Evolutionary conservation across 23 tunicate species (phyloP).

Genomic region (Phallusia fumigata): DNA sequence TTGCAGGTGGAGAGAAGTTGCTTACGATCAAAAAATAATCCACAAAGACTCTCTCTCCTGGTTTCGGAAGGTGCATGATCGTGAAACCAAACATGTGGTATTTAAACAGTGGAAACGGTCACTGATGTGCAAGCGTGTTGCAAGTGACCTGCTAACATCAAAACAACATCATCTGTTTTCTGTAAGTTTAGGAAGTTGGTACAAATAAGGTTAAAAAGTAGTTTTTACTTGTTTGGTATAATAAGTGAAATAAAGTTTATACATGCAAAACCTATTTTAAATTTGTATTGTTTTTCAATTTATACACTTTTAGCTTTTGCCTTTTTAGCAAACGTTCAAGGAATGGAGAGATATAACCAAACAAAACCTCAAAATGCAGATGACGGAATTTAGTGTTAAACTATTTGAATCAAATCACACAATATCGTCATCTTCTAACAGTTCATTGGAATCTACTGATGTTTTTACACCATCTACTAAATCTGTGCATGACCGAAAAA

Average conservation of each 20-base stretch:
- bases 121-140: not conserved
- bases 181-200: not conserved
- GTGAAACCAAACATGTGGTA: not conserved
- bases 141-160: not conserved
- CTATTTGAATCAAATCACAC: not conserved
- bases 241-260: no score
- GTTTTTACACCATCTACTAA: not conserved
- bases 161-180: not conserved
- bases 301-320: not conserved
- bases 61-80: not conserved
- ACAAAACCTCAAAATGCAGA: not conserved
- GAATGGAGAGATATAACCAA: not conserved
- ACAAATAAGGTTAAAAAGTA: not conserved
- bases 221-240: no score
- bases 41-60: not conserved
- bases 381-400: not conserved
- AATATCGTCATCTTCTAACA: not conserved
- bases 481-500: not conserved
- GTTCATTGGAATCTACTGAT: not conserved
- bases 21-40: not conserved
- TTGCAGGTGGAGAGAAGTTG: conserved; percentile 1
- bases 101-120: not conserved
- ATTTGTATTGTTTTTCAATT: not conserved
- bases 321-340: not conserved
- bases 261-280: not conserved